Base-by-base conservation (phyloP, 2,113 vertebrate genomes). In the Daboia siamensis region DNA sequence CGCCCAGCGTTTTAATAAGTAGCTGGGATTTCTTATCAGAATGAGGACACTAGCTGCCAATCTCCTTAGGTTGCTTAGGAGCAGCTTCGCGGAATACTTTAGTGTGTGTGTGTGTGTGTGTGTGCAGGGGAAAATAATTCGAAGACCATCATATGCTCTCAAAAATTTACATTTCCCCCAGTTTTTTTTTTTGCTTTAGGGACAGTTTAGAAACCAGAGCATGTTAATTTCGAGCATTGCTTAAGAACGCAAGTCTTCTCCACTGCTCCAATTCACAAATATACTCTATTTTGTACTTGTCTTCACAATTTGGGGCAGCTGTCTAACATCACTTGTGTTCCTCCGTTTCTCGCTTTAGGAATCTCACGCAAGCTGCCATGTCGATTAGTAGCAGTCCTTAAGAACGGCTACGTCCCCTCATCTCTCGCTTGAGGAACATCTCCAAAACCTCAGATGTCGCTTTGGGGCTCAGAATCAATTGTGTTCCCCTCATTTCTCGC, bases 391-490 rank as follows among this genome's bases (percentile, higher is more conserved):
- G 3, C 54, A 29, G 88, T 46, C 29, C 15, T 1, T 3, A 3
- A 0, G 0, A 91, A 24, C 2, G 26, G 9, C 9, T 0, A 0
- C 15, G 59, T 89, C 48, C 92, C 92, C 86, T 88, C 64, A n/a
- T 92, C 93, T 94, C 86, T 95, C 24, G 0, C 69, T 95, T 91
- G 91, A 15, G 95, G 95, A 96, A 96, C 93, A 90, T 3, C 17
- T 69, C 59, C 93, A 80, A 95, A 4, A 48, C 91, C 94, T 93
- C 93, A 59, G 48, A 91, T 5, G 57, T 3, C 54, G 56, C 29
- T 39, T 33, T 56, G 7, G 26, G 26, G n/a, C 21, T 1, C 1
- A 4, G 0, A 0, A 92, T 54, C 0, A 39, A 12, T 21, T 0
- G 0, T 26, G 64, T 74, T 84, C 90, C 93, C 92, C 87, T 55